phyloP scores from a whole-genome alignment of 2,888 invertebrate genomes.

The Pyrocoelia pectoralis region DNA sequence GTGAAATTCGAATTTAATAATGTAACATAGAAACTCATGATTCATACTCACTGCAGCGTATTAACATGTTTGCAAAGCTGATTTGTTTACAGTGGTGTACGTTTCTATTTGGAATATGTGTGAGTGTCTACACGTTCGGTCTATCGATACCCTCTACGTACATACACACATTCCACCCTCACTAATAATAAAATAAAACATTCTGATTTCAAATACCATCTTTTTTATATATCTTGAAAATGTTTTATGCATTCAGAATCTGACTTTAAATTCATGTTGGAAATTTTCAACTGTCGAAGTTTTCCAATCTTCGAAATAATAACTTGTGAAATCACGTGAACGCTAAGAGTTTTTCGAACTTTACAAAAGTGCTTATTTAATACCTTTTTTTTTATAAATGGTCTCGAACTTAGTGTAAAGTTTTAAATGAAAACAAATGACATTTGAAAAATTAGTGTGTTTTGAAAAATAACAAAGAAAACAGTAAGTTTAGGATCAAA shows the following conservation, averaged over 20 bases:
- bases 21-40: slow-evolving; percentile 48
- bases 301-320: slow-evolving; percentile 51
- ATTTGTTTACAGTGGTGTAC: slow-evolving; percentile 49
- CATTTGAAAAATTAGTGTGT: neutral
- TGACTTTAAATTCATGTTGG: slow-evolving; percentile 32
- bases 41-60: slow-evolving; percentile 48
- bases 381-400: neutral
- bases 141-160: slow-evolving; percentile 14
- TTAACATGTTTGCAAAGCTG: slow-evolving; percentile 51
- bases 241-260: slow-evolving; percentile 37
- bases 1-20: slow-evolving; percentile 52
- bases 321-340: slow-evolving; percentile 36
- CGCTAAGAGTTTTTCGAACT: slow-evolving; percentile 9
- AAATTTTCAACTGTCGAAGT: slow-evolving; percentile 45
- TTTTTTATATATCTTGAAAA: slow-evolving; percentile 41
- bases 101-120: slow-evolving; percentile 38
- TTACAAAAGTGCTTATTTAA: slow-evolving; percentile 9
- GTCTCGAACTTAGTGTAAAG: neutral
- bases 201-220: slow-evolving; percentile 37
- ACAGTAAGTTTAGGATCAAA: neutral
- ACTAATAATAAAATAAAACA: slow-evolving; percentile 41
- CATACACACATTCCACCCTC: slow-evolving; percentile 11
- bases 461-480: neutral
- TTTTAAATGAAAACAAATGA: neutral
- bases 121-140: slow-evolving; percentile 26